A percentile compares a stretch with the other conserved stretches of the same genome.
phyloP scores from a whole-genome alignment of 2,113 vertebrate species.

The Lophotis ruficrista region DNA sequence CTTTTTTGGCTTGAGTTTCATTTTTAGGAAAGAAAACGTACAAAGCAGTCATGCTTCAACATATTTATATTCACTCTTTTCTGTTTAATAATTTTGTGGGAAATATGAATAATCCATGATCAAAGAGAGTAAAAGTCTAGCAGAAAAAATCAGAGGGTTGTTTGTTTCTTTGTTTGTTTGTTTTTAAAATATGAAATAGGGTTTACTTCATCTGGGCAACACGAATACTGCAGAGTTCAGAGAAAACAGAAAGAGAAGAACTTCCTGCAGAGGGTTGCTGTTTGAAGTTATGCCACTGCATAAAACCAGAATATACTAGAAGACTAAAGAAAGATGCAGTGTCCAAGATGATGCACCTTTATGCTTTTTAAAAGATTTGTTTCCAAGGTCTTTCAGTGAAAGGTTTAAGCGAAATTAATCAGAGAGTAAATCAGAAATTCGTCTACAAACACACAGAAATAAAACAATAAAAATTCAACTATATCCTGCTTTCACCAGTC shows the following conservation, averaged over 20 bases:
- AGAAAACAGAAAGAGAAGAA: background rate
- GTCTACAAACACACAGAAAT: background rate
- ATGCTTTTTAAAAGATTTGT: background rate
- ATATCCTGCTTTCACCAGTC: constrained; percentile 8
- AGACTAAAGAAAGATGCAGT: background rate
- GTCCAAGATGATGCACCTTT: background rate
- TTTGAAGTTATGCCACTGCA: background rate
- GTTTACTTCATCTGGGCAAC: background rate
- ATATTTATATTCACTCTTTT: background rate
- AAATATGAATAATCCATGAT: background rate
- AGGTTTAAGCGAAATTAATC: background rate
- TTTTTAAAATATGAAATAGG: background rate
- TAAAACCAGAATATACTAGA: background rate
- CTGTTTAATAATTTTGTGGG: background rate
- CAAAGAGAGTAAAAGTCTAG: background rate
- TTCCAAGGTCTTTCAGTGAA: constrained; percentile 15
- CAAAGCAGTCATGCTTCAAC: background rate
- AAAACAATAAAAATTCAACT: background rate
- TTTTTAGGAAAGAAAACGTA: background rate
- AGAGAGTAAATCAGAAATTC: background rate
- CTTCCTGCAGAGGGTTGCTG: background rate
- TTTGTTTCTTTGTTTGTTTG: background rate
- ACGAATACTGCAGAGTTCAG: background rate
- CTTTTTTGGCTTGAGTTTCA: background rate
- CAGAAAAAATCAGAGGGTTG: background rate